Evolutionary conservation across 2,113 vertebrate genomes (phyloP), one percentile per base, ranked within the genome.

Genomic region (Semicossyphus pulcher): DNA sequence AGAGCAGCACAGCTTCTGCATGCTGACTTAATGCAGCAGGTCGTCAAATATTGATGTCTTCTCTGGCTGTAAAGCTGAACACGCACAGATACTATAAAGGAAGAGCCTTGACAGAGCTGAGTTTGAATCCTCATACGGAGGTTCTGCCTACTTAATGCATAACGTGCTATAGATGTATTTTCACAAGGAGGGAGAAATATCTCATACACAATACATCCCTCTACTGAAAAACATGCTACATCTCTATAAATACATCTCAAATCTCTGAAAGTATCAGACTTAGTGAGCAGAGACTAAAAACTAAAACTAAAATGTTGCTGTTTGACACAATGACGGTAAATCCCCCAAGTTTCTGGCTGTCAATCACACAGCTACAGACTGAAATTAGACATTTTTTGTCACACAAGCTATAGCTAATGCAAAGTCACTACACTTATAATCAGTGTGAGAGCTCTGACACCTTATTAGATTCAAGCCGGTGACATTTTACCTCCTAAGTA

Each of bases 1-100:
- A 25, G 47, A 51, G 68, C 39, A 4, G 39, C 37, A 64, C 37
- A 36, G n/a, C 25, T 28, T 26, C 45, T 36, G 65, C 71, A 34
- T 12, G 41, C 28, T 15, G 6, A 23, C 32, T 28, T 34, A 36
- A 70, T 29, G 48, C 68, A 20, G 41, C 56, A 14, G 26, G 39
- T 49, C 49, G 42, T 72, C 2, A 72, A 54, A 76, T 18, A 58
- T 70, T 4, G 0, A 73, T 11, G 39, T 28, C 10, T 18, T 12
- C 44, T 44, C 15, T 12, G 54, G 26, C 14, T 34, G 5, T 10
- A 65, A 5, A 7, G 67, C 42, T 39, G 6, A 48, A 51, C 56
- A 7, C 28, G 48, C 56, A 42, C 16, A 32, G 21, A n/a, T n/a
- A 10, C 26, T 25, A 20, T 7, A 15, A 29, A 15, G 4, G 31